Base-by-base conservation (phyloP, 2,797 vertebrate species). In the Emys orbicularis region DNA sequence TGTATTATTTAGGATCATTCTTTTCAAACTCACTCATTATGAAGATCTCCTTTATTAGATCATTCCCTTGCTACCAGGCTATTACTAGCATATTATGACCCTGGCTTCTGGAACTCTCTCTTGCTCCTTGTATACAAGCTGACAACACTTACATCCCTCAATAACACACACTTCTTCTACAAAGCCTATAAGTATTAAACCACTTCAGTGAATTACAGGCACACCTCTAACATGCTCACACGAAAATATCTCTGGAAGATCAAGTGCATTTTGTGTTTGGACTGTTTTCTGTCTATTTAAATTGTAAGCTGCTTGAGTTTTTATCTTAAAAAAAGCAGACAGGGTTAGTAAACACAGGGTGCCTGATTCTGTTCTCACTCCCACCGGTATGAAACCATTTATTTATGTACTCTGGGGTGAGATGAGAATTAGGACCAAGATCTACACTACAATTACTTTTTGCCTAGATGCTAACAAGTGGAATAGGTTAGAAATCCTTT, bases 161-260 rank as follows among this genome's bases (percentile, higher is more conserved):
- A 3, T 59, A 77, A 6, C 19, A 34, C 5, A 41, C 68, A 41
- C n/a, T 41, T 72, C 21, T 65, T 56, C 6, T 41, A n/a, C 15
- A 29, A 82, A 3, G 0, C 68, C n/a, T 3, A 52, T 29, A n/a
- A 61, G 59, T 37, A 10, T 68, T 37, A 68, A 37, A 68, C 65
- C 19, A 19, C 65, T 41, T 72, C 37, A 41, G 5, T 72, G n/a
- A 72, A 72, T 72, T 37, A 72, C 18, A 37, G n/a, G 18, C 65
- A 68, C 18, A 68, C 21, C 10, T 72, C 19, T 41, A 68, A 68
- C 61, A 68, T 68, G 8, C 61, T 19, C 5, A 72, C 37, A 72
- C 0, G 5, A 59, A 50, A 50, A 7, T 0, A 25, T 4, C 15
- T 11, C 31, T 0, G 0, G 16, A 27, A 25, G n/a, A 88, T 53